Percentiles rank a stretch among this genome's conserved stretches.
These are phyloP conservation scores for Drymodes brunneopygia DNA, from an alignment of 2,113 vertebrate species.

Conservation along the genomic window DNA sequence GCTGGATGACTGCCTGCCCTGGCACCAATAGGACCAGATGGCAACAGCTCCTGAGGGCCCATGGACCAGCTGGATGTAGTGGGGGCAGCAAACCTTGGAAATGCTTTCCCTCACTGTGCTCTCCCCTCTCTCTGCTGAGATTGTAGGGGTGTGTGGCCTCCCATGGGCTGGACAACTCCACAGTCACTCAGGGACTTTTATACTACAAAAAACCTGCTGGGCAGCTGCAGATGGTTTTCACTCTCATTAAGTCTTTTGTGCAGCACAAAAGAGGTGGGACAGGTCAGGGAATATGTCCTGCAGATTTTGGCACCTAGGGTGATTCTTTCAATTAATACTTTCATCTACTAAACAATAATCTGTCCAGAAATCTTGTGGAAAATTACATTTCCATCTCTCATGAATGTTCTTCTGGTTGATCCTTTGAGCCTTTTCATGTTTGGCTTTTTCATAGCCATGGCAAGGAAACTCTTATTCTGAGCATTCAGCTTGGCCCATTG, in stretches of 20 bases:
- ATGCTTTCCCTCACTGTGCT: not conserved
- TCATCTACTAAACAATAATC: slow-evolving; percentile 5
- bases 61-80: not conserved
- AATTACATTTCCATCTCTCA: not conserved
- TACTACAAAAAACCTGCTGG: not conserved
- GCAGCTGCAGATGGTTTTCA: not conserved
- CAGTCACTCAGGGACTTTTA: not conserved
- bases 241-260: not conserved
- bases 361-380: not conserved
- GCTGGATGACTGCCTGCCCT: not conserved
- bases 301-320: not conserved
- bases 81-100: not conserved
- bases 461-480: not conserved
- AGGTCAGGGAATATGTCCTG: not conserved
- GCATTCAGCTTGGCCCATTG: not conserved
- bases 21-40: not conserved
- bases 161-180: not conserved
- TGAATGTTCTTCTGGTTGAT: not conserved
- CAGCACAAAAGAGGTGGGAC: not conserved
- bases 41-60: not conserved
- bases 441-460: not conserved
- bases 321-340: slow-evolving; percentile 16
- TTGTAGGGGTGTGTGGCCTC: not conserved
- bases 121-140: not conserved
- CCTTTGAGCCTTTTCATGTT: not conserved